Evolutionary conservation across 1,140 invertebrate species (phyloP).

Genomic region (Ceratina calcarata): DNA sequence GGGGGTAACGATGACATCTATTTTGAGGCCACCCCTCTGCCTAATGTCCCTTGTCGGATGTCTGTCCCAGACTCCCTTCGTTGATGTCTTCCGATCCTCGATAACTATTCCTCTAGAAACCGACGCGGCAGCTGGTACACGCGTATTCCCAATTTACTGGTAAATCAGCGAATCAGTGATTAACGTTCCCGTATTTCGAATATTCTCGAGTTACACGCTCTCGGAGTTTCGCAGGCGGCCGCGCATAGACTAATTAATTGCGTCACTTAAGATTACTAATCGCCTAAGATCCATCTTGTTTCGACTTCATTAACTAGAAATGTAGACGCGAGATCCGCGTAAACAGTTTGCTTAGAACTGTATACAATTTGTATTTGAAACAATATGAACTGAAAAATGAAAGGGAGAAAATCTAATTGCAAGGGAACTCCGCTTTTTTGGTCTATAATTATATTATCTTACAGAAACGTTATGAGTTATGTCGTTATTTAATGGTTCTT

Average conservation of each 20-base stretch:
- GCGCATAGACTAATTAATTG: conserved; percentile 21
- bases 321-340: too few species aligned
- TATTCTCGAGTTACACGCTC: conserved; percentile 1
- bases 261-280: not conserved
- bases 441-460: not conserved
- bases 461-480: not conserved
- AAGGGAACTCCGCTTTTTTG: not conserved
- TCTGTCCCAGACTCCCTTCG: conserved; percentile 17
- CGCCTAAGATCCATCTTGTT: not conserved
- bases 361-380: too few species aligned
- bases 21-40: conserved; percentile 11
- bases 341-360: too few species aligned
- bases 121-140: not conserved
- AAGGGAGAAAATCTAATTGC: not conserved
- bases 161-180: conserved; percentile 14
- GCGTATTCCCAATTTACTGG: conserved; percentile 15
- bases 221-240: not conserved
- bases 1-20: conserved; percentile 45
- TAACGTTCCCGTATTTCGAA: conserved; percentile 12
- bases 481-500: not conserved
- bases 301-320: not conserved
- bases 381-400: not conserved
- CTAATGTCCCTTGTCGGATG: conserved; percentile 41
- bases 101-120: conserved; percentile 34
- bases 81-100: conserved; percentile 29